phyloP scores from a whole-genome alignment of 2,888 invertebrate species.

The Abrostola triplasia region DNA sequence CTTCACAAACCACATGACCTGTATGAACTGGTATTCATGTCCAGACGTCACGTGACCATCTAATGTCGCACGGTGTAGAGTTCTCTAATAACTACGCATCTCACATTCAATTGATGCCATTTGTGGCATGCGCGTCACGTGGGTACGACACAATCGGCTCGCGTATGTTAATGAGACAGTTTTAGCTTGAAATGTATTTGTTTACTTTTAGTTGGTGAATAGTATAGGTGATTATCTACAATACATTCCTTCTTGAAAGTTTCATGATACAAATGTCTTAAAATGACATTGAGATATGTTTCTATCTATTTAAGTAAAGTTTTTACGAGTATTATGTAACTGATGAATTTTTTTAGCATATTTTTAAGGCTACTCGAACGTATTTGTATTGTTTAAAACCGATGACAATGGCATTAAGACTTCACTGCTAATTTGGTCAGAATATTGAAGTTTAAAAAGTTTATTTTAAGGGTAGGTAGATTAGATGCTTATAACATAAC shows the following conservation, averaged over 20 bases:
- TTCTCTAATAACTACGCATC: conserved; percentile 15
- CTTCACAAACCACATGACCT: not conserved
- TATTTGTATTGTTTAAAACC: not conserved
- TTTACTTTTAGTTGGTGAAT: not conserved
- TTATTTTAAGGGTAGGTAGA: no score
- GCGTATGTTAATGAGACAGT: conserved; percentile 15
- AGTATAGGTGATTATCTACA: no score
- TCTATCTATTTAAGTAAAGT: no score
- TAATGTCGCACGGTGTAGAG: conserved; percentile 8
- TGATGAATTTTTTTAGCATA: not conserved
- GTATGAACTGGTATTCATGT: not conserved
- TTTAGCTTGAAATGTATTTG: not conserved
- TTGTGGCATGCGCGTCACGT: conserved; percentile 25
- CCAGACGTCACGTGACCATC: conserved; percentile 25
- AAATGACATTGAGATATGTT: no score
- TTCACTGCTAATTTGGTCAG: not conserved
- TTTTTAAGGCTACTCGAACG: not conserved
- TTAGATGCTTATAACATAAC: no score
- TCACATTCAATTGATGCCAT: conserved; percentile 40
- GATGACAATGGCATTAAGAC: no score
- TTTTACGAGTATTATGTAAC: no score
- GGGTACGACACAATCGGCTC: conserved; percentile 5
- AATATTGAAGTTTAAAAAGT: no score
- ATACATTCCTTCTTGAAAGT: no score
- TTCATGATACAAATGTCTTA: no score